phyloP scores from a whole-genome alignment of 2,797 vertebrate species.

The Ceryle rudis region DNA sequence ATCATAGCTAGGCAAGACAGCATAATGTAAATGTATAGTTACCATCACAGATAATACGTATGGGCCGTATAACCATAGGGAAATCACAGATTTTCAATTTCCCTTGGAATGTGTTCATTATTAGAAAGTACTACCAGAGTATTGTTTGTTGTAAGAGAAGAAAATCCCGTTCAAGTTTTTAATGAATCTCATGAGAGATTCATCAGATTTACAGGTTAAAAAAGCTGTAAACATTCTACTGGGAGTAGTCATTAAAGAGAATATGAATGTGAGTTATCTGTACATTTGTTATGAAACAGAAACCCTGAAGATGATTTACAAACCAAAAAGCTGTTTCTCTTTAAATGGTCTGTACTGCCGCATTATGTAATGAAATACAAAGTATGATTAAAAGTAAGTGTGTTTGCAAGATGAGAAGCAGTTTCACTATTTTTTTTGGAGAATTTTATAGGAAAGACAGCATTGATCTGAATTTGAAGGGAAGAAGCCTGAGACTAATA shows the following conservation, averaged over 20 bases:
- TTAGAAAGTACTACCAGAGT: conserved; percentile 70
- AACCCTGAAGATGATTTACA: conserved; percentile 18
- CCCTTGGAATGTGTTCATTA: conserved; percentile 69
- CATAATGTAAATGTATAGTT: not conserved
- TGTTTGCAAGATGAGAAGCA: conserved; percentile 11
- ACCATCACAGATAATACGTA: not conserved
- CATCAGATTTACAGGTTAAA: conserved; percentile 73
- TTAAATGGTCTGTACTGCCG: not conserved
- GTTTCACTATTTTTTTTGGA: not conserved
- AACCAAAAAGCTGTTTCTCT: not conserved
- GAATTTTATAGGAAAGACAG: not conserved
- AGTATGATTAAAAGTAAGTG: not conserved
- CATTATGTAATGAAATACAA: not conserved
- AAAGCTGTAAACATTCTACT: conserved; percentile 64
- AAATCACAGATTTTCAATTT: conserved; percentile 61
- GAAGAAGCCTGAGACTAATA: not conserved
- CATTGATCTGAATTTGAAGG: not conserved
- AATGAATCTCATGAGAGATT: conserved; percentile 80
- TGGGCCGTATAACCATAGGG: conserved; percentile 27
- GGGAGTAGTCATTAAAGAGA: conserved; percentile 45
- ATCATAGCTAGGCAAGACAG: not conserved
- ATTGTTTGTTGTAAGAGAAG: conserved; percentile 73
- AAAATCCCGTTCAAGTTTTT: conserved; percentile 74
- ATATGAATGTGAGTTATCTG: conserved; percentile 41
- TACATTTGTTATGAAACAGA: not conserved